Evolutionary conservation across 2,888 invertebrate species (phyloP), one percentile per base, ranked within the genome.

Genomic region (Limnephilus auricula): DNA sequence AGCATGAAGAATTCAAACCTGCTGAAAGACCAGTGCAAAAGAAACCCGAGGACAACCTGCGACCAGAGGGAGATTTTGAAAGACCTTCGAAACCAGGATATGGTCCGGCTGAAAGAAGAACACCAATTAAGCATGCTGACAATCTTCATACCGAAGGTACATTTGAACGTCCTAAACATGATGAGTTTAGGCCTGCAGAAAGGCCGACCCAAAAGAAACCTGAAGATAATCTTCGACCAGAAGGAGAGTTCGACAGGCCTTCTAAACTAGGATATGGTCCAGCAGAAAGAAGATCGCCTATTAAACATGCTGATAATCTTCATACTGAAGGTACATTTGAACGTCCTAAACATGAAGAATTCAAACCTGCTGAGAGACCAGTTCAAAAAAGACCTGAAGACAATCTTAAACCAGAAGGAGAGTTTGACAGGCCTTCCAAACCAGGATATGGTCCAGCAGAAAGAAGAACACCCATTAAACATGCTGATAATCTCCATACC

Each of bases 351-450:
- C 93, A 95, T 93, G 94, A 95, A 1, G 93, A 94, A 45, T 95
- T 94, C 94, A 93, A 94, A 0, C 95, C 96, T 1, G 96, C 95
- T 2, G 96, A 96, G 83, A 94, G 96, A 79, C 96, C 95, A 0
- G 94, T 94, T 4, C 95, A 95, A 31, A 95, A 94, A 9, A 95
- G 94, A 79, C 97, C 97, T 9, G 94, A 95, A 91, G 96, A 96
- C 92, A 97, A 97, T 93, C 94, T 97, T 0, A 95, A 94, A 90
- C 96, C 96, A 0, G 96, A 96, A 93, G 96, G 96, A 0, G 95
- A 96, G 2, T 95, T 96, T 91, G 94, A 95, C 92, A 93, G 94
- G 90, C 94, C 95, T 93, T 94, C 94, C 50, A 94, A 94, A 34
- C 94, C 95, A 1, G 93, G 94, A 90, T 95, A 94, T 93, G 94